A percentile compares a stretch with the other conserved stretches of the same genome.
phyloP scores from a whole-genome alignment of 2,888 invertebrate species.

The Odiellus spinosus region DNA sequence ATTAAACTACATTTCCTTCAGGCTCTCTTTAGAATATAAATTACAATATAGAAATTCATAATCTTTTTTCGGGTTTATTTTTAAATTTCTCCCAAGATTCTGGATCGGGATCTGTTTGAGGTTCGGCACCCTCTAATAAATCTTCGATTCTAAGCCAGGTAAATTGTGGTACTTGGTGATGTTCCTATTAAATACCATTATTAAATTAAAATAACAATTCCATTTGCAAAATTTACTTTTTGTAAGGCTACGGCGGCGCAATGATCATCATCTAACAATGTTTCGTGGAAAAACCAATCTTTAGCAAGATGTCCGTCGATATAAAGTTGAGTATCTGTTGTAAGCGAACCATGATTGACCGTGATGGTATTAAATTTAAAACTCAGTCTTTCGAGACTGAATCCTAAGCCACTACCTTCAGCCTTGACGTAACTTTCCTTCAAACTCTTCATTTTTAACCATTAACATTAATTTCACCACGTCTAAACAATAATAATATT shows the following conservation, averaged over 20 bases:
- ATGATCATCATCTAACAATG: slow-evolving; percentile 53
- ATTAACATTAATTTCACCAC: slow-evolving; percentile 14
- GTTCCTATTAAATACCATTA: too few species aligned
- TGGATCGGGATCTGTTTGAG: not conserved
- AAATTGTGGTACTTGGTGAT: not conserved
- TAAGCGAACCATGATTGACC: slow-evolving; percentile 2
- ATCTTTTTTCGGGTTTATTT: not conserved
- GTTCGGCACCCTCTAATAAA: not conserved
- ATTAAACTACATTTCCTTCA: too few species aligned
- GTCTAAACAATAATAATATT: not conserved
- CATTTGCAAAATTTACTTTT: not conserved
- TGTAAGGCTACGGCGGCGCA: slow-evolving; percentile 55
- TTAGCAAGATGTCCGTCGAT: slow-evolving; percentile 40
- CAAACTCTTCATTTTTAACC: slow-evolving; percentile 45
- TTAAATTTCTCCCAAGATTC: not conserved
- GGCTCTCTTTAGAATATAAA: too few species aligned
- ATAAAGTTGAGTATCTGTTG: slow-evolving; percentile 47
- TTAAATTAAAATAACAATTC: too few species aligned
- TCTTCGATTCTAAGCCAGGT: not conserved
- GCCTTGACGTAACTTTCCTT: slow-evolving; percentile 93
- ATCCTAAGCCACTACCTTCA: slow-evolving; percentile 63
- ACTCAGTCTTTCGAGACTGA: slow-evolving; percentile 55
- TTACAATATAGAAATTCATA: not conserved
- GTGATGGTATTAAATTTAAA: slow-evolving; percentile 36
- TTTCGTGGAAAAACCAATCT: slow-evolving; percentile 71